Conservation (phyloP, 2,113 vertebrate species). For the Asarcornis scutulata region DNA sequence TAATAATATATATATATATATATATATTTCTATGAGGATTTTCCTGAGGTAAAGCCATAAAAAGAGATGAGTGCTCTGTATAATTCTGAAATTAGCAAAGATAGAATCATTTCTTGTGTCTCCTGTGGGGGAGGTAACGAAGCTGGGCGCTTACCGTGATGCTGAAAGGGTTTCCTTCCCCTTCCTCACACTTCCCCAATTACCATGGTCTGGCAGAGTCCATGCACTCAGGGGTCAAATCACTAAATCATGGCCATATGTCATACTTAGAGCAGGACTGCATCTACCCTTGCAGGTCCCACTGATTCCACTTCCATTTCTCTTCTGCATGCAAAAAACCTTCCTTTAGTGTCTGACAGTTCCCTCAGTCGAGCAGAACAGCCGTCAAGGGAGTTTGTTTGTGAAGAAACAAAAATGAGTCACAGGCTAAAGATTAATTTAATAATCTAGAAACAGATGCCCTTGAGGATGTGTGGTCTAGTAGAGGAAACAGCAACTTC, state of each 20-base stretch:
- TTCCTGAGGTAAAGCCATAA: not conserved
- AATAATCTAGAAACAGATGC: constrained; percentile 68
- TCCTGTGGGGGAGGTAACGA: not conserved
- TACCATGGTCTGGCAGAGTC: not conserved
- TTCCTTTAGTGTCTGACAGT: not conserved
- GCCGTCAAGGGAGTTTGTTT: constrained; percentile 35
- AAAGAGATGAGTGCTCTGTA: not conserved
- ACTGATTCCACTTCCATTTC: not conserved
- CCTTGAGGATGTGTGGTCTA: constrained; percentile 42
- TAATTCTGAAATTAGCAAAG: not conserved
- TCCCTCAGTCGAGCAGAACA: not conserved
- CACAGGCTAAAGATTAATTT: constrained; percentile 58
- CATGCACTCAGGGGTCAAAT: not conserved
- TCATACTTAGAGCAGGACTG: not conserved
- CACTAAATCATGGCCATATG: not conserved
- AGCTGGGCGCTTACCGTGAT: constrained; percentile 1
- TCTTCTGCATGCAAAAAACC: not conserved
- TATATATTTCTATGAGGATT: not conserved
- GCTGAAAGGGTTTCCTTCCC: constrained; percentile 40
- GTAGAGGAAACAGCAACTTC: constrained; percentile 39
- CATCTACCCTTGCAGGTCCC: not conserved
- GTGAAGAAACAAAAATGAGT: constrained; percentile 60
- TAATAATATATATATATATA: not conserved
- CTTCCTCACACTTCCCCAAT: not conserved
- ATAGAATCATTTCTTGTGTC: not conserved